Conservation (phyloP, 2,797 vertebrate species). For the Danio tinwini region DNA sequence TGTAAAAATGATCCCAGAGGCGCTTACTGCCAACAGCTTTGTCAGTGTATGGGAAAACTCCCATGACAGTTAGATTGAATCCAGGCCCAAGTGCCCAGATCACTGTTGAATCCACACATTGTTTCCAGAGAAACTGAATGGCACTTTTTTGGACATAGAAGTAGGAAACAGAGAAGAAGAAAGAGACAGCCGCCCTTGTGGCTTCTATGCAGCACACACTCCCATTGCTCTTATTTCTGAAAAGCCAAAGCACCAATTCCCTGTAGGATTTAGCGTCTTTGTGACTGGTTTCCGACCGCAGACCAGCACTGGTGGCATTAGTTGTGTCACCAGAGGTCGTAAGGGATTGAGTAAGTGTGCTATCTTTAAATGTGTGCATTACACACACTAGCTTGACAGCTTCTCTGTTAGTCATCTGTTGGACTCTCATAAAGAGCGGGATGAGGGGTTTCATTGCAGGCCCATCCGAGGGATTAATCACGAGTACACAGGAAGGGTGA, state of each 20-base stretch:
- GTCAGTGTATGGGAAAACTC: slow-evolving; percentile 54
- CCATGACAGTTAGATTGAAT: slow-evolving; percentile 56
- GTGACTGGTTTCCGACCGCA: slow-evolving; percentile 46
- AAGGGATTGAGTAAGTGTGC: slow-evolving; percentile 39
- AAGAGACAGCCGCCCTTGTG: slow-evolving; percentile 41
- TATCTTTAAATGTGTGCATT: slow-evolving; percentile 60
- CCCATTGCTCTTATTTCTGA: slow-evolving; percentile 47
- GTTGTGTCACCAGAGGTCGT: slow-evolving; percentile 32
- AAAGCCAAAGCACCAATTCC: slow-evolving; percentile 49
- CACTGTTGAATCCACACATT: slow-evolving; percentile 50
- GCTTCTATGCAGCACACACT: slow-evolving; percentile 24
- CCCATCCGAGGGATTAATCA: slow-evolving; percentile 60
- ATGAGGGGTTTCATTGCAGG: slow-evolving; percentile 47
- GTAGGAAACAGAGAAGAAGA: slow-evolving; percentile 48
- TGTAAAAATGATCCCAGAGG: slow-evolving; percentile 17
- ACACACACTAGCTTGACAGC: slow-evolving; percentile 29
- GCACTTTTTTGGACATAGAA: slow-evolving; percentile 50
- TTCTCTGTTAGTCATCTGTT: slow-evolving; percentile 27
- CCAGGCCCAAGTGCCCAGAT: slow-evolving; percentile 49
- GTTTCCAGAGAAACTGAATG: slow-evolving; percentile 50
- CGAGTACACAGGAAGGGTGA: slow-evolving; percentile 45
- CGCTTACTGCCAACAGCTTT: slow-evolving; percentile 27
- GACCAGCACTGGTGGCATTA: slow-evolving; percentile 31
- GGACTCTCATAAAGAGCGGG: slow-evolving; percentile 49
- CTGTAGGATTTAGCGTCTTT: slow-evolving; percentile 56